These are phyloP conservation scores for Apocheima hispidaria DNA, from an alignment of 2,888 invertebrate genomes.

Conservation along the genomic window DNA sequence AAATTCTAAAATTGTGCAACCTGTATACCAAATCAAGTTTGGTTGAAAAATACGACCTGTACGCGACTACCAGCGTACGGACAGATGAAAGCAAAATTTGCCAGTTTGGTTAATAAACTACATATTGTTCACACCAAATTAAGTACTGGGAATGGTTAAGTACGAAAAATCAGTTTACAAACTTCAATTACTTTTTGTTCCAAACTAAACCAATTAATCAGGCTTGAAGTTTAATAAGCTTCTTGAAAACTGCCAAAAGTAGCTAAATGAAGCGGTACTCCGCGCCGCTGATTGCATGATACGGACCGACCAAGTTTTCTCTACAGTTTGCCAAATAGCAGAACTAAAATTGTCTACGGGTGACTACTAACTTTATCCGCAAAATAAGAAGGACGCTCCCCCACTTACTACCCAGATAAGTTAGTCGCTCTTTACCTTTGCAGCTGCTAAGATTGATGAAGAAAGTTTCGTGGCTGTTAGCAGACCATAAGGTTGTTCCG, in stretches of 20 bases:
- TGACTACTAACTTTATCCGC: background rate
- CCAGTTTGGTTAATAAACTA: too few species aligned
- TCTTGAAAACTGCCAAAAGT: conserved; percentile 30
- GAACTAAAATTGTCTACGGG: background rate
- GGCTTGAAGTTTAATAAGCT: conserved; percentile 20
- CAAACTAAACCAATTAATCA: conserved; percentile 31
- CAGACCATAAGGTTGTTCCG: conserved; percentile 29
- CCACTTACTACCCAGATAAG: background rate
- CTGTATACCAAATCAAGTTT: too few species aligned
- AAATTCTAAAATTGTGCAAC: too few species aligned
- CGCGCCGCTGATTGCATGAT: conserved; percentile 31
- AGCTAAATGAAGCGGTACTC: conserved; percentile 27
- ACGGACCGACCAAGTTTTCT: background rate
- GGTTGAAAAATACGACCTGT: too few species aligned
- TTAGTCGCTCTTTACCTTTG: conserved; percentile 12
- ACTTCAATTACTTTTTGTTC: conserved; percentile 22
- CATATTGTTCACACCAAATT: background rate
- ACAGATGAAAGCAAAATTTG: too few species aligned
- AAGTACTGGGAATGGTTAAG: background rate
- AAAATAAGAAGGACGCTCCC: background rate
- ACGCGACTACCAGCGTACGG: too few species aligned
- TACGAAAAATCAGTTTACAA: conserved; percentile 19
- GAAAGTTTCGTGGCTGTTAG: conserved; percentile 31
- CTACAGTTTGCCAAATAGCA: background rate
- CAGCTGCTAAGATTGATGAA: conserved; percentile 40